Percentiles rank a stretch among this genome's conserved stretches.
phyloP scores from a whole-genome alignment of 2,797 vertebrate species.

The Gallinago nigripennis region DNA sequence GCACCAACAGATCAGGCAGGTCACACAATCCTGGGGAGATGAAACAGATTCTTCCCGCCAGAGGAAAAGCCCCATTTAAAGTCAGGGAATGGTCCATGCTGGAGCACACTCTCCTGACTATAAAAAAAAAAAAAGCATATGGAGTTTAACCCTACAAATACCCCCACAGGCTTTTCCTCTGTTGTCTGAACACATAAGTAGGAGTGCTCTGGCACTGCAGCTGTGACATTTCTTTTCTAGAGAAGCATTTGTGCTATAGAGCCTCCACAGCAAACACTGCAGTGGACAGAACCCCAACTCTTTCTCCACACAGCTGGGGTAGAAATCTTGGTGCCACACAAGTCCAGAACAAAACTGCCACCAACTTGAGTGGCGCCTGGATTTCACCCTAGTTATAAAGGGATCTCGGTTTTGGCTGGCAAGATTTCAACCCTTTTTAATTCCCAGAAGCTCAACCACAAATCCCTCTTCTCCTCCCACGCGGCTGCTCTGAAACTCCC shows the following conservation, averaged over 20 bases:
- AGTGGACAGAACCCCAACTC: neutral
- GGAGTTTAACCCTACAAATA: neutral
- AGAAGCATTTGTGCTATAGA: neutral
- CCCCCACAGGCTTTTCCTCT: neutral
- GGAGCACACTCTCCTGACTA: neutral
- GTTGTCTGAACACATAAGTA: neutral
- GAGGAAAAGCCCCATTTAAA: neutral
- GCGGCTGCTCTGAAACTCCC: neutral
- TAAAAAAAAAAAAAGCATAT: neutral
- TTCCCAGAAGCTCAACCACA: constrained; percentile 57
- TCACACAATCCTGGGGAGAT: neutral
- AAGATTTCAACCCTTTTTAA: constrained; percentile 38
- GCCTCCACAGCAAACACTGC: neutral
- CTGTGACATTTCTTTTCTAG: neutral
- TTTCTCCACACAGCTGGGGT: neutral
- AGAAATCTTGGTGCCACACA: neutral
- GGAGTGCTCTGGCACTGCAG: neutral
- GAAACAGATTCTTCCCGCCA: neutral
- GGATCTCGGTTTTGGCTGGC: constrained; percentile 3
- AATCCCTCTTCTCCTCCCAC: constrained; percentile 52
- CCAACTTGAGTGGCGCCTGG: neutral
- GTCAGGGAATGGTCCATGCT: neutral
- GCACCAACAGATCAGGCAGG: neutral
- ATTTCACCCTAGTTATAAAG: constrained; percentile 1
- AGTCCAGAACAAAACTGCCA: neutral